Percentiles rank a stretch among this genome's conserved stretches.
Evolutionary conservation across 1,140 invertebrate genomes (phyloP).

Genomic region (Mycetomoellerius zeteki): DNA sequence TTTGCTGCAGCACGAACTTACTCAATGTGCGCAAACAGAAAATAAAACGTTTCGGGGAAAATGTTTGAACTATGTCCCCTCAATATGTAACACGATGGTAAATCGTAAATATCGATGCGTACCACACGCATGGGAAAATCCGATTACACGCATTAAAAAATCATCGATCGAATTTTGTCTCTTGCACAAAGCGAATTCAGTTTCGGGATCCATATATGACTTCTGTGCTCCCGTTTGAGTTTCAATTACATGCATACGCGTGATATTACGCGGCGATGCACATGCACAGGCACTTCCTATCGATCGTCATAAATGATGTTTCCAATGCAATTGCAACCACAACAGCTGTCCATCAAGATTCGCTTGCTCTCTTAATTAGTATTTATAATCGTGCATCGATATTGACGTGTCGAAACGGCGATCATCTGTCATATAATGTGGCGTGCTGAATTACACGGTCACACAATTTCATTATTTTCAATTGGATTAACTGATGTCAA

Average conservation of each 20-base stretch:
- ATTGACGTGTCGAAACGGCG: conserved; percentile 57
- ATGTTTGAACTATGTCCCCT: conserved; percentile 28
- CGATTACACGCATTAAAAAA: conserved; percentile 76
- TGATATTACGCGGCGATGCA: background rate
- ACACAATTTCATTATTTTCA: conserved; percentile 56
- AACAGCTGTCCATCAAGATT: conserved; percentile 57
- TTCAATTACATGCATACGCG: conserved; percentile 39
- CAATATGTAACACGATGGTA: conserved; percentile 24
- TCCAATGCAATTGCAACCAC: conserved; percentile 50
- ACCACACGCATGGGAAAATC: conserved; percentile 27
- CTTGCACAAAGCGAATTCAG: conserved; percentile 6
- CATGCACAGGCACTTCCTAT: conserved; percentile 18
- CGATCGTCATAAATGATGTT: conserved; percentile 42
- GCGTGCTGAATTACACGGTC: conserved; percentile 27
- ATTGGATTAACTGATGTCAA: conserved; percentile 49
- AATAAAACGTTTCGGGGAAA: conserved; percentile 13
- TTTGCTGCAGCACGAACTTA: conserved; percentile 29
- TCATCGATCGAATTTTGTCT: conserved; percentile 66
- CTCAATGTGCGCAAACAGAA: conserved; percentile 6
- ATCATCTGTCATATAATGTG: conserved; percentile 36
- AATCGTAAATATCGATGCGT: conserved; percentile 47
- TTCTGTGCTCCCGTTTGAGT: conserved; percentile 29
- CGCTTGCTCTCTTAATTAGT: conserved; percentile 64
- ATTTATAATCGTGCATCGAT: conserved; percentile 65
- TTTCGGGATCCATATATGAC: conserved; percentile 18